These are phyloP conservation scores for Lithosia quadra DNA, from an alignment of 2,888 invertebrate species.

Conservation along the genomic window DNA sequence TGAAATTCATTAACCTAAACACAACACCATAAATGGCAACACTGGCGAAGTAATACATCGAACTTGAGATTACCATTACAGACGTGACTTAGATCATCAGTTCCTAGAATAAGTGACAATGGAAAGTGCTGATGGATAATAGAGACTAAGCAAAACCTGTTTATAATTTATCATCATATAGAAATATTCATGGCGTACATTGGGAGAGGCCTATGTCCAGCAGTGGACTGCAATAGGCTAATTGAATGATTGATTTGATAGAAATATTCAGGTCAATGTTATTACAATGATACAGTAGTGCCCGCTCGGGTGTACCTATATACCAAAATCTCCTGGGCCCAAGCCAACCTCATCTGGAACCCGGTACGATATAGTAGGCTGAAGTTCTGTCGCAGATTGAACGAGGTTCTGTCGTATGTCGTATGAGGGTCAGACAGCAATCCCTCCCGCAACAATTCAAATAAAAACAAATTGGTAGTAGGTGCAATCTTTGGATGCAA, in stretches of 20 bases:
- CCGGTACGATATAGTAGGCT: not conserved
- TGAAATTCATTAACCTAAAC: not conserved
- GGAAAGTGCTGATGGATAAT: not conserved
- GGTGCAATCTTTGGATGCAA: not conserved
- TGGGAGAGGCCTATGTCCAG: too few relatives aligned
- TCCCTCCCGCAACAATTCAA: not conserved
- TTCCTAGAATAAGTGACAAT: not conserved
- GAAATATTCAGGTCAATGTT: not conserved
- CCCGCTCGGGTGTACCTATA: not conserved
- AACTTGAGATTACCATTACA: constrained; percentile 1
- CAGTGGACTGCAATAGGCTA: too few relatives aligned
- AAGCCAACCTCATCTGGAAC: not conserved
- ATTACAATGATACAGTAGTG: not conserved
- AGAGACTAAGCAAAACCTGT: not conserved
- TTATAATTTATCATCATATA: not conserved
- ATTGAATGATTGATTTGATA: too few relatives aligned
- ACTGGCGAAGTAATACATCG: not conserved
- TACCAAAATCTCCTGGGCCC: not conserved
- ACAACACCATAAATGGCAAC: not conserved
- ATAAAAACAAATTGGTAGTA: not conserved
- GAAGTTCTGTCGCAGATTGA: too few relatives aligned
- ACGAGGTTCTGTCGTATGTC: too few relatives aligned
- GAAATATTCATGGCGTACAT: too few relatives aligned
- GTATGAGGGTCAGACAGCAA: not conserved
- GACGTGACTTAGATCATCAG: constrained; percentile 4